Base-by-base conservation (phyloP, 2,888 invertebrate genomes). In the Ormia ochracea region DNA sequence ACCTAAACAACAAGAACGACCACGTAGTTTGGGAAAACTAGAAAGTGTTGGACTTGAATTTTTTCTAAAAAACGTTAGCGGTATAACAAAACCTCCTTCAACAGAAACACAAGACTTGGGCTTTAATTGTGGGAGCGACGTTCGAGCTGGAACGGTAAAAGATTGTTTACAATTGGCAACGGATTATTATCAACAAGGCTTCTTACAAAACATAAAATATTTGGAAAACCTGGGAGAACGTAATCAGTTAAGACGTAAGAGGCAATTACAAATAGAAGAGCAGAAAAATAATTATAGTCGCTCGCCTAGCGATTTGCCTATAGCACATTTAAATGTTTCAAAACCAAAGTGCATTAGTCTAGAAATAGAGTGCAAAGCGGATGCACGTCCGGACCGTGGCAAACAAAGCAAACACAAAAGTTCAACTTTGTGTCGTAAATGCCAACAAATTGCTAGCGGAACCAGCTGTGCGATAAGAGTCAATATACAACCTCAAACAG, bases 111-210 rank as follows among this genome's bases (percentile, higher is more conserved):
- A 52, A 10, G 5, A 31, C 21, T 23, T 14, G 17, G 21, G 50
- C 23, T 10, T 43, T 48, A 28, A 14, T 65, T 23, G 7, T 58
- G 41, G 19, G 41, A 41, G 43, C 50, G 31, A 50, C 50, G 31
- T 38, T 79, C 43, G 48, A 17, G 26, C 45, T 45, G 56, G 52
- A 45, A 59, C 79, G 12, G 33, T 78, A 82, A 17, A 82, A 83
- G 70, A 83, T 81, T 75, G 84, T 85, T 81, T 84, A 85, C 83
- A 86, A 86, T 82, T 89, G 84, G 90, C 90, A 75, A 85, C 84
- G 56, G 85, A 87, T 73, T 88, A 87, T 81, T 90, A 89, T 82
- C 84, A 89, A 82, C 85, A 87, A 65, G 88, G 88, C 69, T 86
- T 88, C 84, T 85, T 87, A 33, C 83, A 85, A 33, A 88, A 89